A percentile compares a stretch with the other conserved stretches of the same genome.
Conservation (phyloP, 2,797 vertebrate species). For the Threskiornis aethiopicus region DNA sequence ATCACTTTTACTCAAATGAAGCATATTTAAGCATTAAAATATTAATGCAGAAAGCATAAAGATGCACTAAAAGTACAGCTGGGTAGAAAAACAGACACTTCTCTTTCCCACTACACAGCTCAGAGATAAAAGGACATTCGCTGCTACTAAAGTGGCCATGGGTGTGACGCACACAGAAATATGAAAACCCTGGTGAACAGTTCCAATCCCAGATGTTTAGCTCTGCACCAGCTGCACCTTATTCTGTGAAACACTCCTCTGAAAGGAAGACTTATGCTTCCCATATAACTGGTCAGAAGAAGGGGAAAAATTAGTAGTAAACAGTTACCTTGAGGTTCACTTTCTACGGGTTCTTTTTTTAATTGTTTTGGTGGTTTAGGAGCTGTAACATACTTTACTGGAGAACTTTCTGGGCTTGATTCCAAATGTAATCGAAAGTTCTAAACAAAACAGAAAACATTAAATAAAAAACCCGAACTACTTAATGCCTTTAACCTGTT, state of each 20-base stretch:
- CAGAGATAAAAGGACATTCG: neutral
- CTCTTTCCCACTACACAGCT: neutral
- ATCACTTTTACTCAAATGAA: neutral
- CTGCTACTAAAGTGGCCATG: neutral
- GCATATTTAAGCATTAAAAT: neutral
- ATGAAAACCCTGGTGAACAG: neutral
- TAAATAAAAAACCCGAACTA: neutral
- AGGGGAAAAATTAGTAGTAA: neutral
- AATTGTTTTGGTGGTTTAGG: conserved; percentile 58
- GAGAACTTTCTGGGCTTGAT: conserved; percentile 71
- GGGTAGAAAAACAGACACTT: neutral
- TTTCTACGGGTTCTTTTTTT: conserved; percentile 66
- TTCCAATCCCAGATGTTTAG: neutral
- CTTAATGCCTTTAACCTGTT: neutral
- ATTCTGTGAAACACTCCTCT: neutral
- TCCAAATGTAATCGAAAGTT: conserved; percentile 70
- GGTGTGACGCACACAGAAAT: neutral
- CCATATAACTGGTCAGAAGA: neutral
- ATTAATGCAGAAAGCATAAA: neutral
- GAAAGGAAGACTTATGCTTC: neutral
- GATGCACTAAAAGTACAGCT: neutral
- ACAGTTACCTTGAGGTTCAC: conserved; percentile 72
- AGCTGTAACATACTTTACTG: conserved; percentile 58
- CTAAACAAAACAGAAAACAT: conserved; percentile 63
- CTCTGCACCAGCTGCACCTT: neutral